Conservation (phyloP, 2,113 vertebrate species). For the Tachycineta bicolor region DNA sequence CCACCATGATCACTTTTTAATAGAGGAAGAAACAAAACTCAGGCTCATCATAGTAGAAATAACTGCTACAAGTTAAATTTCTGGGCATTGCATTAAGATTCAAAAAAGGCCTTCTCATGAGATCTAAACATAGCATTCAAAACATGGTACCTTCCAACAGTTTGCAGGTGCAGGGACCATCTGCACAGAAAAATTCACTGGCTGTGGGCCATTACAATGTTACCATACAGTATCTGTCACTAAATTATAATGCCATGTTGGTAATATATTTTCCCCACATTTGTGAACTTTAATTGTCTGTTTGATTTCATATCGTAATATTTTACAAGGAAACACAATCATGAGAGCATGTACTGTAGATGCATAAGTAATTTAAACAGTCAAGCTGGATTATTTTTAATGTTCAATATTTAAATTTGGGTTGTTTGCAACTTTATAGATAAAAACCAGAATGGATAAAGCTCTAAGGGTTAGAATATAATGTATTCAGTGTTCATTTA, state of each 20-base stretch:
- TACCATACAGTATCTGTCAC: constrained; percentile 12
- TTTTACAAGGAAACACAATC: constrained; percentile 40
- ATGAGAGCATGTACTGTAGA: neutral
- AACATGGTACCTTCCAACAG: constrained; percentile 22
- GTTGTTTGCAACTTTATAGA: constrained; percentile 2
- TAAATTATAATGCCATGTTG: constrained; percentile 20
- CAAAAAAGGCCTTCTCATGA: neutral
- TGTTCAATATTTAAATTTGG: neutral
- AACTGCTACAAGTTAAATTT: neutral
- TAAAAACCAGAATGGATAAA: neutral
- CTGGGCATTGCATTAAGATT: constrained; percentile 24
- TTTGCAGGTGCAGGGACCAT: constrained; percentile 35
- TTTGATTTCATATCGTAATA: constrained; percentile 38
- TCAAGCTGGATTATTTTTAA: constrained; percentile 13
- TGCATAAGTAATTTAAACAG: neutral
- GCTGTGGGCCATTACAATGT: neutral
- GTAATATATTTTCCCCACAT: constrained; percentile 11
- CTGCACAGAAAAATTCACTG: constrained; percentile 23
- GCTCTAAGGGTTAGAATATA: neutral
- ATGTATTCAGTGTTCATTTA: neutral
- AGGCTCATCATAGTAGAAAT: neutral
- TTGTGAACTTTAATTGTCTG: constrained; percentile 39
- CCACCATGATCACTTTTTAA: neutral
- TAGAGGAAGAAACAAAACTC: neutral
- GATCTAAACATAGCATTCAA: constrained; percentile 37